phyloP scores from a whole-genome alignment of 2,888 invertebrate genomes.

The Tanypteryx hageni region DNA sequence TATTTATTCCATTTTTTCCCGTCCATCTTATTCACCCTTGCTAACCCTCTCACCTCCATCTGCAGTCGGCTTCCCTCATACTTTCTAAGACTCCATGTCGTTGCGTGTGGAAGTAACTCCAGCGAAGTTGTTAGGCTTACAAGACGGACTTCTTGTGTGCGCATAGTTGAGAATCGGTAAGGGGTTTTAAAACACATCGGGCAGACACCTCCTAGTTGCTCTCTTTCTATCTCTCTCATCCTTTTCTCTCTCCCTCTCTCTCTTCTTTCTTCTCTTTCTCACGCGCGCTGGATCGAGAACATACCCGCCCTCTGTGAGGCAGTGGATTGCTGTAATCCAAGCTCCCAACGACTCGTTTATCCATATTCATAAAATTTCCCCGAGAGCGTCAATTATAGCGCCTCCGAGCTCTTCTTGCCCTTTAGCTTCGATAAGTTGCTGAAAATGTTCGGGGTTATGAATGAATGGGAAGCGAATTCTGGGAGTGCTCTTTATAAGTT shows the following conservation, averaged over 20 bases:
- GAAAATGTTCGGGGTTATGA: neutral
- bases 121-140: neutral
- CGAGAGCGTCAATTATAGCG: neutral
- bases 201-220: neutral
- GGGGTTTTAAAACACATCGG: neutral
- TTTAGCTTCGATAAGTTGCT: neutral
- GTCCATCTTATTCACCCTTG: no score
- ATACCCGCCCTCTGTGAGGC: neutral
- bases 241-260: neutral
- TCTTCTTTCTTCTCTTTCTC: neutral
- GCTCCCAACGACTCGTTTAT: constrained; percentile 22
- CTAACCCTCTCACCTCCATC: no score
- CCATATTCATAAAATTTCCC: constrained; percentile 40
- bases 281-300: neutral
- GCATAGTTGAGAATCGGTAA: neutral
- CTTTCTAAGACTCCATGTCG: no score
- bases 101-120: neutral
- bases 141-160: constrained; percentile 7
- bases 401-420: neutral
- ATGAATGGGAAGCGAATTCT: neutral
- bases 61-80: neutral
- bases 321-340: neutral
- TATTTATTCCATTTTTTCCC: neutral
- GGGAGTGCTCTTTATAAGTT: no score
- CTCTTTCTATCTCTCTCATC: neutral